phyloP scores from a whole-genome alignment of 2,797 vertebrate species.

The Spheniscus humboldti region DNA sequence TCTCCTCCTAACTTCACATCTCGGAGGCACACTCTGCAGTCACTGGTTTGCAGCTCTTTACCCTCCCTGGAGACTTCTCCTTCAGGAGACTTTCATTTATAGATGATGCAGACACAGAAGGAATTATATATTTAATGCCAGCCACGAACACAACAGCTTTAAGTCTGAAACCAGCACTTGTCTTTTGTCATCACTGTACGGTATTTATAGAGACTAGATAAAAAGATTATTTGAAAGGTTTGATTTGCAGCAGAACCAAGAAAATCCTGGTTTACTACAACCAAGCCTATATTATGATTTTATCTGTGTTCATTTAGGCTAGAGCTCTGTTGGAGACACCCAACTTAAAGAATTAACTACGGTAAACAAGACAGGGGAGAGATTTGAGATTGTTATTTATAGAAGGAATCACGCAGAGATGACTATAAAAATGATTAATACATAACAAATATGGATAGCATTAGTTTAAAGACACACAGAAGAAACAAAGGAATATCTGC shows the following conservation, averaged over 20 bases:
- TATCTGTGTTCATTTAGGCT: conserved; percentile 9
- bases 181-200: neutral
- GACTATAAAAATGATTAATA: conserved; percentile 4
- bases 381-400: conserved; percentile 32
- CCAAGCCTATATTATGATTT: neutral
- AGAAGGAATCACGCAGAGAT: neutral
- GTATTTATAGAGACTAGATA: conserved; percentile 8
- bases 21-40: neutral
- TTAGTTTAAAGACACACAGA: neutral
- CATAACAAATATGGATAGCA: neutral
- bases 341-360: neutral
- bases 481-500: conserved; percentile 33
- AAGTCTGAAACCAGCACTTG: conserved; percentile 19
- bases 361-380: neutral
- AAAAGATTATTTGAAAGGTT: neutral
- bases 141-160: neutral
- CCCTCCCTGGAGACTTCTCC: neutral
- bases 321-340: neutral
- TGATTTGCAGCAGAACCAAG: conserved; percentile 5
- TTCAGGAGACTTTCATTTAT: conserved; percentile 20
- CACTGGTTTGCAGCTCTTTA: conserved; percentile 13
- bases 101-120: neutral
- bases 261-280: conserved; percentile 6
- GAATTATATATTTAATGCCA: conserved; percentile 13
- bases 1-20: neutral